Percentiles rank a stretch among this genome's conserved stretches.
Evolutionary conservation across 2,888 invertebrate species (phyloP).

Genomic region (Dryococelus australis): DNA sequence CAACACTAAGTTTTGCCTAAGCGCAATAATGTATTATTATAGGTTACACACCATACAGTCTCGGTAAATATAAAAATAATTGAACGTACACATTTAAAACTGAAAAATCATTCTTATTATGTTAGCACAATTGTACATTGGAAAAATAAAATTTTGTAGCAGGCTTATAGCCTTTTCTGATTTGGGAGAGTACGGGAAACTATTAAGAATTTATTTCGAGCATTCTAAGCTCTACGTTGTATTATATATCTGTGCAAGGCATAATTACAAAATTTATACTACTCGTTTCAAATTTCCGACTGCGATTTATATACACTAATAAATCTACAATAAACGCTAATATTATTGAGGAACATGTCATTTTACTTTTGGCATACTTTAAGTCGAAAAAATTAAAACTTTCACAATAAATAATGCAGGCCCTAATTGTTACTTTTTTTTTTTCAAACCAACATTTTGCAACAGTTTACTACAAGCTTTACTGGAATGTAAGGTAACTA

Average conservation of each 20-base stretch:
- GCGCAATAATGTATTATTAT: neutral
- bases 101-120: neutral
- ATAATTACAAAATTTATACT: neutral
- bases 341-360: neutral
- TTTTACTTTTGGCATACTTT: neutral
- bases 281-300: neutral
- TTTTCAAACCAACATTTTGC: neutral
- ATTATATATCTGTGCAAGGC: neutral
- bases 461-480: neutral
- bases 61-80: neutral
- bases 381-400: neutral
- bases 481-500: constrained; percentile 16
- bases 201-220: neutral
- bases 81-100: neutral
- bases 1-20: neutral
- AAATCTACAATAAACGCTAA: neutral
- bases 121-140: neutral
- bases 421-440: neutral
- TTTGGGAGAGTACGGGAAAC: neutral
- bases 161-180: neutral
- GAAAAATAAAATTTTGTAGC: neutral
- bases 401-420: neutral
- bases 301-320: neutral
- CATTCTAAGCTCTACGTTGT: neutral
- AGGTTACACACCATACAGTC: neutral